phyloP scores from a whole-genome alignment of 2,888 invertebrate genomes.

The Mesorhabditis belari region DNA sequence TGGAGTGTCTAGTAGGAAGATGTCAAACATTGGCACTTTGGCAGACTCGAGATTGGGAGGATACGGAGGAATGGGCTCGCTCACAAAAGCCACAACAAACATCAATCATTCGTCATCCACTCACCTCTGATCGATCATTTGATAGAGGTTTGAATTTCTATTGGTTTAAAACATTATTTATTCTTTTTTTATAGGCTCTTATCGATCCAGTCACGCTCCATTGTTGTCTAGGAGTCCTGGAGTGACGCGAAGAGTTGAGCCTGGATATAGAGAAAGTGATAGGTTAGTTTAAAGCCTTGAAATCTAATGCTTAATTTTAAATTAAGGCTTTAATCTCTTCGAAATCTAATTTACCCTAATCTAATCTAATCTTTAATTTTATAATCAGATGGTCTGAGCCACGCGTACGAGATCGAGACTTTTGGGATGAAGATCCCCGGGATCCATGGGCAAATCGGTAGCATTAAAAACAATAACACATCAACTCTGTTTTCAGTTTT shows the following conservation, averaged over 20 bases:
- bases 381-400: background rate
- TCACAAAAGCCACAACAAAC: background rate
- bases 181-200: too few species aligned
- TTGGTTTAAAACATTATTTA: too few species aligned
- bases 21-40: background rate
- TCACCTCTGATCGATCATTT: background rate
- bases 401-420: background rate
- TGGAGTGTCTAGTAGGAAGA: too few species aligned
- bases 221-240: background rate
- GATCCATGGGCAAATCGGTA: background rate
- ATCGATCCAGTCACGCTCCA: background rate
- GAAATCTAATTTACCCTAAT: too few species aligned
- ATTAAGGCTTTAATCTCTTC: too few species aligned
- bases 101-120: too few species aligned
- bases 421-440: background rate
- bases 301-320: too few species aligned
- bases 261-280: background rate
- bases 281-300: background rate
- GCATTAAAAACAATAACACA: too few species aligned
- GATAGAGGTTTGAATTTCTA: background rate
- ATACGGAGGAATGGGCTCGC: background rate
- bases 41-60: background rate
- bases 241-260: background rate
- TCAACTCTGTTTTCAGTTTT: too few species aligned
- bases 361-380: background rate